Base-by-base conservation (phyloP, 2,113 vertebrate species). In the Lathamus discolor region DNA sequence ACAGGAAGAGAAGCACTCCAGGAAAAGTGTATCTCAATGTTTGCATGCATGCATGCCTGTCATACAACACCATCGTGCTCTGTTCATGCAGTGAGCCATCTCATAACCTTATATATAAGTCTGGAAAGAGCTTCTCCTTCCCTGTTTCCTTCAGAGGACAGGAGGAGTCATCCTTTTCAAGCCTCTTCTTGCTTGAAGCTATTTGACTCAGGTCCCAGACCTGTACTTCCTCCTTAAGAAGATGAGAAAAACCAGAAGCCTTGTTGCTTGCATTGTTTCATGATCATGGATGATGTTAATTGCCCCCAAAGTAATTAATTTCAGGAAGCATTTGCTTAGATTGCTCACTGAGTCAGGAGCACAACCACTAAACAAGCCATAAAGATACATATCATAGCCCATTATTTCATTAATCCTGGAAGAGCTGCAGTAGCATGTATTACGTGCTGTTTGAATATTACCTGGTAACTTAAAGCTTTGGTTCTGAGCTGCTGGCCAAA, bases 211-310 rank as follows among this genome's bases (percentile, higher is more conserved):
- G 16, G 51, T 63, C 64, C 76, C 86, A 86, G n/a, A 73, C n/a
- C 49, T 69, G 72, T 74, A 83, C 15, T 87, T 96, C 85, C 83
- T 73, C 67, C 66, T 33, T 44, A 72, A 16, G 73, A 17, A 92
- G 57, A 83, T 64, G 69, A 94, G 76, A 96, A 92, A 95, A 96
- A 67, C 1, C 86, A 94, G 37, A n/a, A 92, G 33, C 39, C 72
- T 81, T 70, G 75, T 48, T 88, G 41, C 19, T 92, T 61, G 9
- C 76, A 44, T 54, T 93, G 55, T 72, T 86, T 86, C 64, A 35
- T 27, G 24, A 77, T 54, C 80, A 35, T 17, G 37, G 64, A 74
- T 90, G n/a, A 92, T 25, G 64, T 55, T 93, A 95, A 95, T 61
- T 94, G 64, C 61, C 80, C 35, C 61, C 7, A 93, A 67, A 91